These are phyloP conservation scores for Anas flavirostris DNA, from an alignment of 2,797 vertebrate species.

Conservation along the genomic window DNA sequence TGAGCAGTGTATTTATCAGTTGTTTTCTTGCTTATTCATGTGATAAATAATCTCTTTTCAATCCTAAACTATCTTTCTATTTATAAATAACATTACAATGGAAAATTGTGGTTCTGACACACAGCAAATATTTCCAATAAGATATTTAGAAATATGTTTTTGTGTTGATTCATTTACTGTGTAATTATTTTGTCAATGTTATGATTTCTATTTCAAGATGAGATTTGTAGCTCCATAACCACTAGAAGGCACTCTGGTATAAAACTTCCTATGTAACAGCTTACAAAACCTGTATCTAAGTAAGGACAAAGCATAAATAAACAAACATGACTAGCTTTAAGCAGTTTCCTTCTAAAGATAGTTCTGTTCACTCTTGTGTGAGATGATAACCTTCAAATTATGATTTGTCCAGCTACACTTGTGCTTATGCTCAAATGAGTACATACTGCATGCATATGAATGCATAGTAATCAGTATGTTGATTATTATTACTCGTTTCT, in stretches of 20 bases:
- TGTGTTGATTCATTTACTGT: not conserved
- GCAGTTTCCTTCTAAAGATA: conserved; percentile 1
- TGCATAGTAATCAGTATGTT: not conserved
- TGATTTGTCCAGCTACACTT: not conserved
- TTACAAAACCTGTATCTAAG: not conserved
- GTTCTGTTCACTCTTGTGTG: not conserved
- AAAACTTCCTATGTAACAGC: not conserved
- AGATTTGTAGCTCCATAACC: not conserved
- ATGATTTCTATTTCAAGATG: not conserved
- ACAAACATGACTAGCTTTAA: not conserved
- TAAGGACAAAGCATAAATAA: not conserved
- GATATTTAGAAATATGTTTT: not conserved
- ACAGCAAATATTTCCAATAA: not conserved
- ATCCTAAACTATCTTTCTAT: not conserved
- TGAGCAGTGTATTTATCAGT: not conserved
- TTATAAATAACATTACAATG: not conserved
- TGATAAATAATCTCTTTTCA: not conserved
- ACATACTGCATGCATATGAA: not conserved
- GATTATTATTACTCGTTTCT: not conserved
- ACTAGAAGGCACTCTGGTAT: conserved; percentile 76
- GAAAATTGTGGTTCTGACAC: not conserved
- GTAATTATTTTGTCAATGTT: not conserved
- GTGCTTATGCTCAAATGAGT: not conserved
- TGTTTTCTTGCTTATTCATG: not conserved
- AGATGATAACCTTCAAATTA: not conserved